Percentiles rank a stretch among this genome's conserved stretches.
Conservation (phyloP, 2,888 invertebrate genomes). For the Drosophila melanosoma region DNA sequence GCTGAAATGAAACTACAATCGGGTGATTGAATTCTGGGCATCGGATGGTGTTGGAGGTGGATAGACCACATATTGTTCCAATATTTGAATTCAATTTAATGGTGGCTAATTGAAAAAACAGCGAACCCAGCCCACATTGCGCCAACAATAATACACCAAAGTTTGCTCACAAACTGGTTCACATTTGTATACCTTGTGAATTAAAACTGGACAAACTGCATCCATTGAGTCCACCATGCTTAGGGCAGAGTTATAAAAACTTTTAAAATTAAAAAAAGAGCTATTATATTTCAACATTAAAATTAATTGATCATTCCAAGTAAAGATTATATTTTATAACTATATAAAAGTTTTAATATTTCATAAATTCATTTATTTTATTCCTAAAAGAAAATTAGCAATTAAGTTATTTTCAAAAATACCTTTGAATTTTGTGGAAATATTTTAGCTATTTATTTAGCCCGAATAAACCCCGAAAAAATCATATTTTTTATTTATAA, state of each 20-base stretch:
- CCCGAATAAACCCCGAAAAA: neutral
- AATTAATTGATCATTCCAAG: neutral
- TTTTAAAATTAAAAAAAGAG: neutral
- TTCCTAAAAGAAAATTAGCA: neutral
- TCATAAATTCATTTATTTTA: neutral
- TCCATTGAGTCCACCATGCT: neutral
- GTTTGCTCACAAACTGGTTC: slow-evolving; percentile 42
- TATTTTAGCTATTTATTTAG: neutral
- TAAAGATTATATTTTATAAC: neutral
- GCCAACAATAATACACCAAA: slow-evolving; percentile 64
- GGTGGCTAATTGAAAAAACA: slow-evolving; percentile 79
- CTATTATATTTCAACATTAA: neutral
- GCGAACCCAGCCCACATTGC: slow-evolving; percentile 54
- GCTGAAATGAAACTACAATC: slow-evolving; percentile 61
- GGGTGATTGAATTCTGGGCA: neutral
- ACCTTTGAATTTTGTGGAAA: neutral
- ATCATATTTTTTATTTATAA: neutral
- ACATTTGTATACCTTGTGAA: slow-evolving; percentile 28
- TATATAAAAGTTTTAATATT: neutral
- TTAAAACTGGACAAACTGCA: neutral
- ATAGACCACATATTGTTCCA: slow-evolving; percentile 68
- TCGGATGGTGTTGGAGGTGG: neutral
- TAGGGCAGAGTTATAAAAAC: neutral
- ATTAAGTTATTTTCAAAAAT: neutral
- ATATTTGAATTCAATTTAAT: slow-evolving; percentile 82